Evolutionary conservation across 2,888 invertebrate species (phyloP).

Genomic region (Chloromyia formosa): DNA sequence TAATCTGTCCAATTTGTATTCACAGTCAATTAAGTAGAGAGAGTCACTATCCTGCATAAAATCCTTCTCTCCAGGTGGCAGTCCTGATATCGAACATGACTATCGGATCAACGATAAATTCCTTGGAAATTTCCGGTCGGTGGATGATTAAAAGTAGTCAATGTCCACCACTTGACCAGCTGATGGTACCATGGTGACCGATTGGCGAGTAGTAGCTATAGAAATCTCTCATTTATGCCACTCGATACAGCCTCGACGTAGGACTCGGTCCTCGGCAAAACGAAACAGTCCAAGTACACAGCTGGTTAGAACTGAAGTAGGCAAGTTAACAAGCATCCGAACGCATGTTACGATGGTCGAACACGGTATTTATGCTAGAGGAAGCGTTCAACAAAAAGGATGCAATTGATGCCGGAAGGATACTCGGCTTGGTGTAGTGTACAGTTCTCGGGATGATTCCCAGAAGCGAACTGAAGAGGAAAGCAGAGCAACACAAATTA

Average conservation of each 20-base stretch:
- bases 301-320: conserved; percentile 21
- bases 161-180: conserved; percentile 31
- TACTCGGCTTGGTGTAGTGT: background rate
- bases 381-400: conserved; percentile 13
- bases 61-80: conserved; percentile 3
- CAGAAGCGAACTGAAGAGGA: conserved; percentile 37
- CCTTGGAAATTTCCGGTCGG: conserved; percentile 39
- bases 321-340: conserved; percentile 32
- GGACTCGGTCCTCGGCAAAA: background rate
- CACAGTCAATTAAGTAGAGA: conserved; percentile 38
- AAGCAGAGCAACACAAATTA: conserved; percentile 45
- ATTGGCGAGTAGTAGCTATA: background rate
- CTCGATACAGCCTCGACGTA: background rate
- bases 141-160: conserved; percentile 39
- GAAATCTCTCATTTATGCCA: background rate
- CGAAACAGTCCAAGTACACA: background rate
- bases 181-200: background rate
- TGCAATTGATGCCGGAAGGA: conserved; percentile 34
- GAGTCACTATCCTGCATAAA: conserved; percentile 24
- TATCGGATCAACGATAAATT: conserved; percentile 32
- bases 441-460: background rate
- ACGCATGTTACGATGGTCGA: conserved; percentile 40
- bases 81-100: background rate
- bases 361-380: conserved; percentile 5
- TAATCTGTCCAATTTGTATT: conserved; percentile 41